A percentile compares a stretch with the other conserved stretches of the same genome.
These are phyloP conservation scores for Heteronetta atricapilla DNA, from an alignment of 2,113 vertebrate species.

Conservation along the genomic window DNA sequence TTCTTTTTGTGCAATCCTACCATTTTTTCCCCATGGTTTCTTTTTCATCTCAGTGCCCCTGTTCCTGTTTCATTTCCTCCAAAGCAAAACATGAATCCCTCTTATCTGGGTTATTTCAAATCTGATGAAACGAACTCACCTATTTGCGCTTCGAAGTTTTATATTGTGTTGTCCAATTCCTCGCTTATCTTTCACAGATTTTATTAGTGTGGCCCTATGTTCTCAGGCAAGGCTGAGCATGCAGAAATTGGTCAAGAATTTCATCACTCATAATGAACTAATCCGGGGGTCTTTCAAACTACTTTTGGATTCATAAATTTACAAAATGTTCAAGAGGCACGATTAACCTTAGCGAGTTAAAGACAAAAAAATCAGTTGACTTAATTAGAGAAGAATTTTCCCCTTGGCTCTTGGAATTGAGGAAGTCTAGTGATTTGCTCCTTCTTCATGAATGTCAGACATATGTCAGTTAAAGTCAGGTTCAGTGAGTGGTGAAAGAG, in stretches of 20 bases:
- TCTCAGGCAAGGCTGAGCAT: background rate
- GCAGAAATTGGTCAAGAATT: background rate
- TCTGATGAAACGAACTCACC: constrained; percentile 29
- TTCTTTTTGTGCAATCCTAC: background rate
- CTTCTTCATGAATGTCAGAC: background rate
- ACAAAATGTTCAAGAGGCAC: background rate
- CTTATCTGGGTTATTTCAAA: constrained; percentile 44
- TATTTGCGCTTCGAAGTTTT: constrained; percentile 14
- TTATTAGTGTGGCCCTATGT: background rate
- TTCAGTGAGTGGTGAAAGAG: background rate
- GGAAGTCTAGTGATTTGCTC: background rate
- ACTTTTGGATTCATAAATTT: background rate
- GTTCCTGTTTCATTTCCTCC: constrained; percentile 57
- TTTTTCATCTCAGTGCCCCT: constrained; percentile 14
- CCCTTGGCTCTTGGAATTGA: background rate
- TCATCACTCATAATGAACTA: background rate
- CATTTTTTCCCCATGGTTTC: background rate
- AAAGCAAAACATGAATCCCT: constrained; percentile 27
- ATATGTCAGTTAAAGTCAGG: background rate
- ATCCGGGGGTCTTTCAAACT: constrained; percentile 3
- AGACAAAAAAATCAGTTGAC: background rate
- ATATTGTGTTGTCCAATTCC: constrained; percentile 10
- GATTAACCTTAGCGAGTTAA: background rate
- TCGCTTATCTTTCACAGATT: constrained; percentile 21
- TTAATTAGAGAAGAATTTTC: background rate